Conservation (phyloP, 2,888 invertebrate species). For the Zaprionus bogoriensis region DNA sequence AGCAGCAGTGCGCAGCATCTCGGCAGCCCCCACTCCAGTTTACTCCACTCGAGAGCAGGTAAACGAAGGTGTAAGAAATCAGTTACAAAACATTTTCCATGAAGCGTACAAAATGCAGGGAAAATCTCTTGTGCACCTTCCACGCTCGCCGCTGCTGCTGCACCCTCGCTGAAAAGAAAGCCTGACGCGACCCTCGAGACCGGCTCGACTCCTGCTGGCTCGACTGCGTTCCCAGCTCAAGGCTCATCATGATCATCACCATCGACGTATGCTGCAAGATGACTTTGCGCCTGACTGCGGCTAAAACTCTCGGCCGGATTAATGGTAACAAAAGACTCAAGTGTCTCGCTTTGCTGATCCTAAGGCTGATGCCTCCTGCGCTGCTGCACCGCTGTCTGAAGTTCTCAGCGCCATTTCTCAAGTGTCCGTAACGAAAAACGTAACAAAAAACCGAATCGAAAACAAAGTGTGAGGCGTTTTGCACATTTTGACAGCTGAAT, state of each 20-base stretch:
- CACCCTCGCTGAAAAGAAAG: constrained; percentile 61
- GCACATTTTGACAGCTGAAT: constrained; percentile 60
- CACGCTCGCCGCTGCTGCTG: constrained; percentile 15
- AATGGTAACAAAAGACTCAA: constrained; percentile 66
- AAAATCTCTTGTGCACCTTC: constrained; percentile 39
- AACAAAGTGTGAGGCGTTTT: constrained; percentile 45
- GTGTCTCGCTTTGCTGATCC: constrained; percentile 47
- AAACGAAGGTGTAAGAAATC: constrained; percentile 74
- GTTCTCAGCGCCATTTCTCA: constrained; percentile 45
- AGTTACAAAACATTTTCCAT: constrained; percentile 69
- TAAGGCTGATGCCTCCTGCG: constrained; percentile 26
- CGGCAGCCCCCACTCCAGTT: constrained; percentile 8
- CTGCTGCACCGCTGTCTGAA: background rate
- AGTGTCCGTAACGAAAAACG: constrained; percentile 52
- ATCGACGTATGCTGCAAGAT: constrained; percentile 35
- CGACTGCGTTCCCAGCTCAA: constrained; percentile 35
- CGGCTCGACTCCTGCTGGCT: constrained; percentile 40
- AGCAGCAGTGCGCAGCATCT: constrained; percentile 29
- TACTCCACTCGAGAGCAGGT: constrained; percentile 45
- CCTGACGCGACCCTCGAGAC: constrained; percentile 53
- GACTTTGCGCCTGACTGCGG: constrained; percentile 64
- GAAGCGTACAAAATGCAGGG: constrained; percentile 75
- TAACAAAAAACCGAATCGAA: background rate
- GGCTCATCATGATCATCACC: constrained; percentile 5
- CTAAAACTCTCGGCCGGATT: constrained; percentile 54